phyloP scores from a whole-genome alignment of 2,888 invertebrate species.

The Carcina quercana region DNA sequence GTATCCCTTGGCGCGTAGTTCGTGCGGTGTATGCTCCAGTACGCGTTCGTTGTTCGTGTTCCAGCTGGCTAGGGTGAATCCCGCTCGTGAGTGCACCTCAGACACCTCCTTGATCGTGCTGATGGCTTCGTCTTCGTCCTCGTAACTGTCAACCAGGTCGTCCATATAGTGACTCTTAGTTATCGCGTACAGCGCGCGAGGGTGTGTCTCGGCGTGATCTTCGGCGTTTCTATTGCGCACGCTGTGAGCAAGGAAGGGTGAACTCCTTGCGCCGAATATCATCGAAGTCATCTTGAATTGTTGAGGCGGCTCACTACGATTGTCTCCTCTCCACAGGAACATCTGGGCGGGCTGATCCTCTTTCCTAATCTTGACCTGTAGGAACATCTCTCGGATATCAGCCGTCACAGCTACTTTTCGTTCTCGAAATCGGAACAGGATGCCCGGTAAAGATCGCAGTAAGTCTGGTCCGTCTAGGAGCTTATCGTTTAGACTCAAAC shows the following conservation, averaged over 20 bases:
- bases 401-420: conserved; percentile 10
- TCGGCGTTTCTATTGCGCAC: conserved; percentile 19
- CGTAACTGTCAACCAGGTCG: conserved; percentile 11
- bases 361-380: conserved; percentile 12
- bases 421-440: conserved; percentile 17
- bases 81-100: conserved; percentile 9
- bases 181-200: conserved; percentile 13
- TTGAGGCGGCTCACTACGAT: background rate
- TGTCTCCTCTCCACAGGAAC: conserved; percentile 15
- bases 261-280: conserved; percentile 17
- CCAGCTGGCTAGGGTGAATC: conserved; percentile 14
- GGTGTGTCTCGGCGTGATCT: background rate
- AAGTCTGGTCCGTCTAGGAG: conserved; percentile 16
- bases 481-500: conserved; percentile 13
- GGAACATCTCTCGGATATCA: conserved; percentile 17
- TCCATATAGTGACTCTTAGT: conserved; percentile 10
- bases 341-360: conserved; percentile 16
- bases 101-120: conserved; percentile 5
- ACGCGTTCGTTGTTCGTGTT: conserved; percentile 8
- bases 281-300: conserved; percentile 10
- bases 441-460: conserved; percentile 16
- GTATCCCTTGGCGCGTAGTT: conserved; percentile 1
- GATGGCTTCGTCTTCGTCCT: conserved; percentile 1
- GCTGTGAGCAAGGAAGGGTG: conserved; percentile 18
- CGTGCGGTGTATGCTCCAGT: conserved; percentile 5